Evolutionary conservation across 2,888 invertebrate genomes (phyloP), one percentile per base, ranked within the genome.

Genomic region (Pinctada fucata): DNA sequence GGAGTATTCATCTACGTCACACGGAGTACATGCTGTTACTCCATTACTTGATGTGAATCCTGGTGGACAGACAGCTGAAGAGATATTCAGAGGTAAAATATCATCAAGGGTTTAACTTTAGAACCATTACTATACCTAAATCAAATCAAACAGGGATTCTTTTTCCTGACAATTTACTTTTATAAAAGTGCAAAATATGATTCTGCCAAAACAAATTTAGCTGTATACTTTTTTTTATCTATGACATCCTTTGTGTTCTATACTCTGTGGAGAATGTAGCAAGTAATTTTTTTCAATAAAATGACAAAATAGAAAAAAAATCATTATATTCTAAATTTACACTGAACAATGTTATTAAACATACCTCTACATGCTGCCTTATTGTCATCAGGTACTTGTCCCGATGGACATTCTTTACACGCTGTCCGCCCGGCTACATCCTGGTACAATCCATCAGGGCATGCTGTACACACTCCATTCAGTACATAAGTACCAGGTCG

Each of bases 31-130:
- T 0, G 67, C 71, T 51, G 69, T 72, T 47, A 74, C 64, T 8
- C 79, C 79, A 73, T 75, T 52, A 31, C 64, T 75, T 31, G 79
- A 79, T n/a, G 10, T 50, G 31, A 75, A 82, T 6, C 82, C 82
- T 51, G 72, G 69, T 45, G 82, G 82, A 68, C 82, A 82, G 4
- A 65, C 52, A 48, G 50, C 82, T 82, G 49, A 51, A 75, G 77
- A 48, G 49, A 58, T 1, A 52, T 31, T 31, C 31, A 31, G 31
- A 31, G 31, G 31, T 31, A 31, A 31, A 31, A 31, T 70, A 16
- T 3, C 16, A 64, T 31, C 31, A 31, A 31, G 31, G 31, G 31
- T 31, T 31, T 31, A 31, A 31, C 31, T 31, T 31, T 31, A 31
- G 31, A 31, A 31, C 31, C 31, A 31, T 31, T 31, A 31, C 31